Evolutionary conservation across 2,797 vertebrate species (phyloP).

Genomic region (Austrolebias charrua): DNA sequence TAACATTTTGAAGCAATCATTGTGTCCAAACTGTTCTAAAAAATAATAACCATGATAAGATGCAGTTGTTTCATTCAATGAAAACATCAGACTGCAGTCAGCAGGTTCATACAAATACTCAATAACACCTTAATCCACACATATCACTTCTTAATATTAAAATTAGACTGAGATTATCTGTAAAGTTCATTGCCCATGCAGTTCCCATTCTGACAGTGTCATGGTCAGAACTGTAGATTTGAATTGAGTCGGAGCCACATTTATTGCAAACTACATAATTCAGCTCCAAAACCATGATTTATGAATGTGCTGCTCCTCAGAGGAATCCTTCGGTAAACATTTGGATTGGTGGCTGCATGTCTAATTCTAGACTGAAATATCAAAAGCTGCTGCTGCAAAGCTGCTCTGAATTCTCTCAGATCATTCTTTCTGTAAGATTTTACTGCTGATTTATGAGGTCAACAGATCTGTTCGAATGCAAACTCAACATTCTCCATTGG

Average conservation of each 20-base stretch:
- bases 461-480: too few species aligned
- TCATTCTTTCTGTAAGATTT: too few species aligned
- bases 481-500: too few species aligned
- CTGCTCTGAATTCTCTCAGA: too few species aligned
- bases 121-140: background rate
- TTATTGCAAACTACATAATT: conserved; percentile 12
- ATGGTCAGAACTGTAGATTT: conserved; percentile 1
- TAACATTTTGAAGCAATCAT: too few species aligned
- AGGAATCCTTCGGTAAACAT: conserved; percentile 3
- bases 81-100: too few species aligned
- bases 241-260: background rate
- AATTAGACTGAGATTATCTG: background rate
- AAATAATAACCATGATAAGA: too few species aligned
- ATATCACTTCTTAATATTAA: background rate
- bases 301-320: conserved; percentile 3
- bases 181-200: background rate
- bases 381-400: background rate
- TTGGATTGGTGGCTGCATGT: background rate
- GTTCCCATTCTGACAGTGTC: background rate
- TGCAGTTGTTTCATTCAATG: too few species aligned
- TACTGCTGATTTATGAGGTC: too few species aligned
- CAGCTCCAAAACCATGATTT: background rate
- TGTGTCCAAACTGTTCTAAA: too few species aligned
- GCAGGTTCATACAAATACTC: too few species aligned
- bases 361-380: conserved; percentile 18